phyloP scores from a whole-genome alignment of 2,113 vertebrate species.

The Abramis brama region DNA sequence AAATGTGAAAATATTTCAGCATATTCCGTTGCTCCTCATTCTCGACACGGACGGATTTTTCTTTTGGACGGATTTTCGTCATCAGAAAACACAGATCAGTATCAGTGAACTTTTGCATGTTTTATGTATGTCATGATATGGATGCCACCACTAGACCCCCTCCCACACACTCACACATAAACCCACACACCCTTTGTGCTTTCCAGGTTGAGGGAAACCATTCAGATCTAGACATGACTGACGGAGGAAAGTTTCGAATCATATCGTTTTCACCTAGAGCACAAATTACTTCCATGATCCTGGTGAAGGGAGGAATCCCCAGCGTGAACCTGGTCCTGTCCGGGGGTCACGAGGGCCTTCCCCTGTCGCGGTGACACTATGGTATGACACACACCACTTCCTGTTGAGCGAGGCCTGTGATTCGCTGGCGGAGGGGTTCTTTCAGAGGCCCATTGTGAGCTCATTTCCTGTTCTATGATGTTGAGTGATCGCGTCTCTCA shows the following conservation, averaged over 20 bases:
- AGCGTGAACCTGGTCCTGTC: conserved; percentile 41
- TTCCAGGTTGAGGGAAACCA: conserved; percentile 48
- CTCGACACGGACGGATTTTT: no score
- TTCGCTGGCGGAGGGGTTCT: background rate
- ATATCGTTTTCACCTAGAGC: conserved; percentile 51
- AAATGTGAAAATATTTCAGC: no score
- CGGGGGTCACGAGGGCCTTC: conserved; percentile 57
- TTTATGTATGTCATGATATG: background rate
- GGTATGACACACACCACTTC: conserved; percentile 66
- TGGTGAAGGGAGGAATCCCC: conserved; percentile 55
- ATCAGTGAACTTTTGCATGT: background rate
- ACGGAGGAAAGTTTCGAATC: conserved; percentile 56
- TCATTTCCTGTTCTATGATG: conserved; percentile 51
- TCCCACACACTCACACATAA: background rate
- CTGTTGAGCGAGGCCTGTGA: conserved; percentile 40
- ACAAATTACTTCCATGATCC: conserved; percentile 58
- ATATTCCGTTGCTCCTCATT: background rate
- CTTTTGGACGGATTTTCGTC: conserved; percentile 32
- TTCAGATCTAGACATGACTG: conserved; percentile 34
- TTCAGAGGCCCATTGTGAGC: conserved; percentile 25
- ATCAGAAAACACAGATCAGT: conserved; percentile 3
- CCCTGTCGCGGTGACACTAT: conserved; percentile 44
- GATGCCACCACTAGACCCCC: conserved; percentile 4
- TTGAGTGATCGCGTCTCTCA: background rate
- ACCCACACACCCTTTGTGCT: conserved; percentile 18